Base-by-base conservation (phyloP, 92 coral and sea anemone species). In the Bergia puertoricense region DNA sequence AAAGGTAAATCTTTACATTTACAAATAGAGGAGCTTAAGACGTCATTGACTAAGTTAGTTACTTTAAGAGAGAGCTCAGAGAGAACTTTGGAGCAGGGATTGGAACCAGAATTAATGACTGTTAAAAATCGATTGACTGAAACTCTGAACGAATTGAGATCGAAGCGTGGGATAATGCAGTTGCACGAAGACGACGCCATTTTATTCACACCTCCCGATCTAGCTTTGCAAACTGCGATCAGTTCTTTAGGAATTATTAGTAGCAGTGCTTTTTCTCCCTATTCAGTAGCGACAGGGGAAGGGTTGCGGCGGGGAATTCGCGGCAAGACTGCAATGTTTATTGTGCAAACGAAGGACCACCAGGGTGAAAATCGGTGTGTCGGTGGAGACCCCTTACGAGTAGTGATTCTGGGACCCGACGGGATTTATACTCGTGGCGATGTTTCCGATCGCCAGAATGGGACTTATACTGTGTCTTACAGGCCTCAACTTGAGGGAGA, bases 181-280 rank as follows among this genome's bases (percentile, higher is more conserved):
- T 91, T 95, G 36, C 99, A 97, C 88, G 99, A 97, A 86, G 99
- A 97, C 89, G 99, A 97, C 92, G 94, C 95, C 91, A 92, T 97
- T n/a, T 94, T 95, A 76, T 97, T 97, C 93, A 97, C 99, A 88
- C 98, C 99, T 88, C 99, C 99, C 3, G 99, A 97, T 81, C 92
- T 91, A 30, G 99, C 99, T 54, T 91, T 97, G 42, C 99, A 97
- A 91, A 97, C 98, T 39, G 99, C 99, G 1, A 97, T 97, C 82
- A 94, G 99, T 83, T 97, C 99, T 59, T 90, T 97, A 77, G 99
- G 99, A 51, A 97, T 97, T 79, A 92, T 97, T 59, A 95, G 95
- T 88, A 97, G 99, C 80, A 94, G 94, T 80, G 98, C 99, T 20
- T 97, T 94, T 85, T 89, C 99, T 51, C 93, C 99, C 41, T 92